Evolutionary conservation across 2,113 vertebrate genomes (phyloP).

Genomic region (Bubo bubo): DNA sequence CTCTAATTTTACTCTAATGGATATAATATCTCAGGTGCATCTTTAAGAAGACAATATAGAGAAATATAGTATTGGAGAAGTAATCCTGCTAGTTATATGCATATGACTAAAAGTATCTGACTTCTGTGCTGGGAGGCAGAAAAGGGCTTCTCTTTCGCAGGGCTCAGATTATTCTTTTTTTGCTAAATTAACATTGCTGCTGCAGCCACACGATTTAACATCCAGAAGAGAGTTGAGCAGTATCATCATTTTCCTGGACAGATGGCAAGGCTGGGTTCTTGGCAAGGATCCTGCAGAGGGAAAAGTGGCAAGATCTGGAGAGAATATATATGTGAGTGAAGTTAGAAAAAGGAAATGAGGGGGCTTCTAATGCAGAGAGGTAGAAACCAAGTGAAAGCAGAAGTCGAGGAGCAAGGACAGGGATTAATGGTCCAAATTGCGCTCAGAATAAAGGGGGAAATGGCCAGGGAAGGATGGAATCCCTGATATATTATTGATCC

Average conservation of each 20-base stretch:
- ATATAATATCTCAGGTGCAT: neutral
- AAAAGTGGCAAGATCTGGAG: neutral
- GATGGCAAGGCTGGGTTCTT: slow-evolving; percentile 42
- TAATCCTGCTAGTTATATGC: neutral
- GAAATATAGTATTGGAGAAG: neutral
- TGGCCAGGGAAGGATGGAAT: neutral
- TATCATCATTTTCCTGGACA: slow-evolving; percentile 16
- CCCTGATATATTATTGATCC: neutral
- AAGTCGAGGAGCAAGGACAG: neutral
- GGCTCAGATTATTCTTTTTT: neutral
- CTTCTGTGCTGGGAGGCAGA: neutral
- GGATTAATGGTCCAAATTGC: neutral
- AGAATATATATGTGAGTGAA: neutral
- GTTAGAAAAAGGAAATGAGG: neutral
- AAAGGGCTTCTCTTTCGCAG: neutral
- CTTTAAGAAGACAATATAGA: neutral
- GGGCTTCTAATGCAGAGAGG: neutral
- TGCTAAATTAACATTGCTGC: neutral
- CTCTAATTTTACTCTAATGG: neutral
- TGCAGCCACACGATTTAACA: neutral
- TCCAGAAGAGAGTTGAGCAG: slow-evolving; percentile 35
- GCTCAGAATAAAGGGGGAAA: neutral
- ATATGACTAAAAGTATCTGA: neutral
- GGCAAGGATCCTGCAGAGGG: slow-evolving; percentile 7
- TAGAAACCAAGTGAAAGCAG: neutral